phyloP scores from a whole-genome alignment of 2,797 vertebrate genomes.

The Staurois parvus region DNA sequence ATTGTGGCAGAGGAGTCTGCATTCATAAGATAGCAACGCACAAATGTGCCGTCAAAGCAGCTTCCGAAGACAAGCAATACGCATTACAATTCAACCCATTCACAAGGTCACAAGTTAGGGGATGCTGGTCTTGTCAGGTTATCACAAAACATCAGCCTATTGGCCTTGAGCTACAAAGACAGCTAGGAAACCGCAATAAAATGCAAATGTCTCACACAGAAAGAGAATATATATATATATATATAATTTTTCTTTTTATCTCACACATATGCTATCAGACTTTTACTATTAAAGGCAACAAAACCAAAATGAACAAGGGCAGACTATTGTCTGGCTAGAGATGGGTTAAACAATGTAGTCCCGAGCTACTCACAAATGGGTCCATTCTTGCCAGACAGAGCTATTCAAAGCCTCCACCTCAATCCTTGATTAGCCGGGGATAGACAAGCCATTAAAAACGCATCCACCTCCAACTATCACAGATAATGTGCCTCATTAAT shows the following conservation, averaged over 20 bases:
- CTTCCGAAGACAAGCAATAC: conserved; percentile 22
- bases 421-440: conserved; percentile 76
- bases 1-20: conserved; percentile 25
- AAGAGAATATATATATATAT: too few species aligned
- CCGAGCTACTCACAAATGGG: conserved; percentile 30
- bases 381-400: conserved; percentile 55
- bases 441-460: conserved; percentile 77
- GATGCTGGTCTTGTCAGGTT: neutral
- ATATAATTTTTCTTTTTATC: too few species aligned
- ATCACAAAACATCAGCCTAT: neutral
- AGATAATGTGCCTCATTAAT: conserved; percentile 74
- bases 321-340: neutral
- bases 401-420: conserved; percentile 66
- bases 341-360: conserved; percentile 55
- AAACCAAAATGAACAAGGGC: neutral
- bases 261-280: too few species aligned
- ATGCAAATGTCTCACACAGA: neutral
- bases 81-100: conserved; percentile 6
- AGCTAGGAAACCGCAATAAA: neutral
- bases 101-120: conserved; percentile 9
- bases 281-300: neutral
- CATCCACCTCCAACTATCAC: conserved; percentile 75
- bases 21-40: conserved; percentile 21
- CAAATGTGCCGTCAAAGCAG: conserved; percentile 41
- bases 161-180: neutral